These are phyloP conservation scores for Actenoides lindsayi DNA, from an alignment of 2,113 vertebrate genomes.

Conservation along the genomic window DNA sequence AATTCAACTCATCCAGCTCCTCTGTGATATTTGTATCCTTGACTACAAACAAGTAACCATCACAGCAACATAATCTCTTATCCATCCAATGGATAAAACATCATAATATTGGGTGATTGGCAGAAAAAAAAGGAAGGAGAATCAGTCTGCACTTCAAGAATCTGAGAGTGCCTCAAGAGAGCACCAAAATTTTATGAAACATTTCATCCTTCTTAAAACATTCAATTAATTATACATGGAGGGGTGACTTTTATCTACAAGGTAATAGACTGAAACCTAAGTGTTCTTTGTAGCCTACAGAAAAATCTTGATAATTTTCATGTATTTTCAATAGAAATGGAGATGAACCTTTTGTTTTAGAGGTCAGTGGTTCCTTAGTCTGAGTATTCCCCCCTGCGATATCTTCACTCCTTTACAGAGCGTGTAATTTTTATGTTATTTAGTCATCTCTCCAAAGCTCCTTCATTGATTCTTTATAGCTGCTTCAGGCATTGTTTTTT, in stretches of 20 bases:
- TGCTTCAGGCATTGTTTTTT: neutral
- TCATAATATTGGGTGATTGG: neutral
- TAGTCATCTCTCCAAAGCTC: neutral
- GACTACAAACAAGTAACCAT: neutral
- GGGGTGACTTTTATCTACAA: neutral
- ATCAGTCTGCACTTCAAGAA: neutral
- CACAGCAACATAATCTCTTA: neutral
- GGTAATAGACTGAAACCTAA: neutral
- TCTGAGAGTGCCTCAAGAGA: neutral
- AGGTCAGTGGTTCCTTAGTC: neutral
- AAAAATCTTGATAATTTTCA: neutral
- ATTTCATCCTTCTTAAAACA: neutral
- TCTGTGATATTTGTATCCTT: neutral
- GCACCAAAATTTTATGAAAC: neutral
- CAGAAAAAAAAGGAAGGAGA: neutral
- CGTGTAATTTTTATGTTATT: neutral
- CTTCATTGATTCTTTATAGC: neutral
- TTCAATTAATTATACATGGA: neutral
- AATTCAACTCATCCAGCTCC: slow-evolving; percentile 5
- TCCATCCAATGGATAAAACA: neutral
- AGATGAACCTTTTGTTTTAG: neutral
- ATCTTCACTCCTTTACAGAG: neutral
- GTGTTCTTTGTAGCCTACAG: neutral
- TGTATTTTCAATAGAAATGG: neutral
- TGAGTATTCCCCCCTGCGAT: neutral